Evolutionary conservation across 2,797 vertebrate species (phyloP), one percentile per base, ranked within the genome.

Genomic region (Decapterus maruadsi): DNA sequence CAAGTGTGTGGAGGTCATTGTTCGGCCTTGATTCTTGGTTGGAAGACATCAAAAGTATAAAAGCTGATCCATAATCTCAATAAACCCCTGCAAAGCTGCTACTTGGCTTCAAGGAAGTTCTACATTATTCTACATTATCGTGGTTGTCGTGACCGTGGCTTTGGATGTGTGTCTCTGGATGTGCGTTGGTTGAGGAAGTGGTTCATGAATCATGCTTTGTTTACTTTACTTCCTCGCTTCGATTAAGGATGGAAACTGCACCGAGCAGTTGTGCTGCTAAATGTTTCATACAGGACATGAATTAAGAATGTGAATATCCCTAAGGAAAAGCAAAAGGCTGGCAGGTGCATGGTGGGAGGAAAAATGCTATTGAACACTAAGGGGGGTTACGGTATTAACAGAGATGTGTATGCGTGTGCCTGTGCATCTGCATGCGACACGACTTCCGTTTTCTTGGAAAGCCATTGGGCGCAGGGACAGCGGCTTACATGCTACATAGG

Each of bases 11-110:
- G 43, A 1, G 13, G 46, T n/a, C 9, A 8, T 50, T 58, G 17
- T 38, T 12, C 34, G 2, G 10, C 17, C 56, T 5, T 6, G 7
- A 20, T 38, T 34, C 17, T 3, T 22, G 79, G 88, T 90, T 89
- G 74, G 80, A 76, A 87, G 91, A 86, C 87, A 89, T 85, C 72
- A 54, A 36, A 75, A 83, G 67, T 73, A 82, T 70, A 78, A 87
- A 84, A 75, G 61, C 69, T 82, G 75, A 80, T 89, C 86, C 85
- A 34, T 88, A 86, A 91, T 88, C 83, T 89, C 86, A 84, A 34
- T 88, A 86, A 91, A 89, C 83, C 89, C 89, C 89, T 92, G 90
- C 78, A 86, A 90, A 90, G 61, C 74, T 72, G 71, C 57, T 71
- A 54, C 68, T 77, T 80, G 65, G 85, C 88, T 93, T 80, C 60